phyloP scores from a whole-genome alignment of 2,113 vertebrate species.

The Nothoprocta pentlandii region DNA sequence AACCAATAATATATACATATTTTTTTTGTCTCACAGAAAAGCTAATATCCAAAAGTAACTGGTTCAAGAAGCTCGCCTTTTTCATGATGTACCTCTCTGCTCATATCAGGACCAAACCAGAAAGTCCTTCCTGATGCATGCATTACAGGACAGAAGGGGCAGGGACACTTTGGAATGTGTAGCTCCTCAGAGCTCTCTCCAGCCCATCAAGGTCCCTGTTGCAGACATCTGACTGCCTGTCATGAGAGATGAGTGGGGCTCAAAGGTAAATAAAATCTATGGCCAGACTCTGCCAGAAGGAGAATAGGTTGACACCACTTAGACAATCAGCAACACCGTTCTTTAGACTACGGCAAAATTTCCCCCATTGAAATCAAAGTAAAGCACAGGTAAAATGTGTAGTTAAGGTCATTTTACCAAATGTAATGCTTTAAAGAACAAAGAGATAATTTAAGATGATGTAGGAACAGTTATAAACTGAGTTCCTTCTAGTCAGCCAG shows the following conservation, averaged over 20 bases:
- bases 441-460: background rate
- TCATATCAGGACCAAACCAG: background rate
- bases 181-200: background rate
- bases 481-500: background rate
- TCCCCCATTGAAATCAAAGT: background rate
- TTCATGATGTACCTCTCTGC: background rate
- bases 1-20: background rate
- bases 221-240: background rate
- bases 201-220: background rate
- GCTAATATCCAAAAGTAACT: background rate
- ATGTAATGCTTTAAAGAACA: background rate
- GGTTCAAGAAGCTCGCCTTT: background rate
- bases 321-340: background rate
- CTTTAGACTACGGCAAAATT: background rate
- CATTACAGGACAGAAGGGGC: fast-evolving
- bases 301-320: background rate
- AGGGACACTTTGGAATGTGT: background rate
- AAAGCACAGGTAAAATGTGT: background rate
- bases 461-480: background rate
- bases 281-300: background rate
- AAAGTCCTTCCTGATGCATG: background rate
- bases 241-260: fast-evolving
- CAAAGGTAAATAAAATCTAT: background rate
- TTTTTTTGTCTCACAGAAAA: background rate
- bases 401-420: background rate